Evolutionary conservation across 2,888 invertebrate genomes (phyloP).

Genomic region (Syritta pipiens): DNA sequence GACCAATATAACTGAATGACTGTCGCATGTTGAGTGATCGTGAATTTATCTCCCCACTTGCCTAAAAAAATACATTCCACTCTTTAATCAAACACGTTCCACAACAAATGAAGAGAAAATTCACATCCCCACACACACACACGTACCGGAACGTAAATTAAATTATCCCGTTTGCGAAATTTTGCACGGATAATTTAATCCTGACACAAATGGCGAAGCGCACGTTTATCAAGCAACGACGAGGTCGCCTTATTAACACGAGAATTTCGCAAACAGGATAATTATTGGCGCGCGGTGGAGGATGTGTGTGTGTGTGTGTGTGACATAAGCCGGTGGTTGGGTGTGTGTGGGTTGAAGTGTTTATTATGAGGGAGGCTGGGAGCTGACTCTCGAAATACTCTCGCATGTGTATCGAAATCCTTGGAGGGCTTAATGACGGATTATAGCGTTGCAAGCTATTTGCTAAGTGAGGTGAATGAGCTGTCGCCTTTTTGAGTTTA

Average conservation of each 20-base stretch:
- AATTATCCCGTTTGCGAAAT: constrained; percentile 64
- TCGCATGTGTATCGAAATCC: constrained; percentile 10
- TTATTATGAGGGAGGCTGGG: constrained; percentile 8
- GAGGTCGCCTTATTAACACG: constrained; percentile 62
- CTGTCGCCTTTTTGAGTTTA: no score
- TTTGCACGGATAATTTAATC: constrained; percentile 69
- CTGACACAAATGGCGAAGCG: constrained; percentile 55
- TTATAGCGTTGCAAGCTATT: constrained; percentile 60
- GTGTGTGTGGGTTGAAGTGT: neutral
- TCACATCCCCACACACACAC: constrained; percentile 24
- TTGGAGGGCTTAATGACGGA: constrained; percentile 53
- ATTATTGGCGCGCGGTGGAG: constrained; percentile 64
- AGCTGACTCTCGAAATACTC: neutral
- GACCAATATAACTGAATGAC: constrained; percentile 35
- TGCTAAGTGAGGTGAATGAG: constrained; percentile 59
- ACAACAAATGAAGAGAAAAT: no score
- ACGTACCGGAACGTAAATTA: constrained; percentile 56
- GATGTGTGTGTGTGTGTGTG: constrained; percentile 10
- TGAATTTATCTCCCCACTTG: no score
- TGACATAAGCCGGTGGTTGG: constrained; percentile 5
- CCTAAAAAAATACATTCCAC: no score
- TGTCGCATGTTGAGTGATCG: no score
- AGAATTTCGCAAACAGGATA: constrained; percentile 63
- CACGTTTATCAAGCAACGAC: constrained; percentile 59
- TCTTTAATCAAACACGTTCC: no score